Conservation (phyloP, 2,113 vertebrate species). For the Lamprotornis superbus region DNA sequence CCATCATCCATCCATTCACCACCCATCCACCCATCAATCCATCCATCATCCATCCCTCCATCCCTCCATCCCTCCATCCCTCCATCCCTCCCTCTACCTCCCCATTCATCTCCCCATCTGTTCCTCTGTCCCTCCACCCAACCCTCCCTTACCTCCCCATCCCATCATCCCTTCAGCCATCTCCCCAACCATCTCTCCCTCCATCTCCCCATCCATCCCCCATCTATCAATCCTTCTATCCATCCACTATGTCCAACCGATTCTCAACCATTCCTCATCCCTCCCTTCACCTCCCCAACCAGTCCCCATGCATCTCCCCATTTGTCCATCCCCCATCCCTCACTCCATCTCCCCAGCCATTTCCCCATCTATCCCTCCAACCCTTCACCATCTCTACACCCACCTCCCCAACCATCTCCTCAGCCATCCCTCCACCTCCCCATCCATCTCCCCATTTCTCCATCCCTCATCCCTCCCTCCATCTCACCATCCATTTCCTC, state of each 20-base stretch:
- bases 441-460: too few relatives aligned
- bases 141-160: too few relatives aligned
- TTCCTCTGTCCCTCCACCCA: neutral
- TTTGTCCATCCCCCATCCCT: neutral
- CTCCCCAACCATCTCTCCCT: neutral
- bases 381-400: neutral
- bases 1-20: neutral
- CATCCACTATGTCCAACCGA: neutral
- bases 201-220: neutral
- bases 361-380: neutral
- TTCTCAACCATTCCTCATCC: neutral
- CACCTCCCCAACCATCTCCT: neutral
- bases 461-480: too few relatives aligned
- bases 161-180: neutral
- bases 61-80: neutral
- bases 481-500: neutral
- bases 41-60: neutral
- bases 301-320: neutral
- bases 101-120: too few relatives aligned
- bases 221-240: too few relatives aligned
- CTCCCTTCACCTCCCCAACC: too few relatives aligned
- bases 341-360: neutral
- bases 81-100: too few relatives aligned
- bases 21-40: neutral
- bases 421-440: too few relatives aligned